phyloP scores from a whole-genome alignment of 2,797 vertebrate genomes.

The Luscinia luscinia region DNA sequence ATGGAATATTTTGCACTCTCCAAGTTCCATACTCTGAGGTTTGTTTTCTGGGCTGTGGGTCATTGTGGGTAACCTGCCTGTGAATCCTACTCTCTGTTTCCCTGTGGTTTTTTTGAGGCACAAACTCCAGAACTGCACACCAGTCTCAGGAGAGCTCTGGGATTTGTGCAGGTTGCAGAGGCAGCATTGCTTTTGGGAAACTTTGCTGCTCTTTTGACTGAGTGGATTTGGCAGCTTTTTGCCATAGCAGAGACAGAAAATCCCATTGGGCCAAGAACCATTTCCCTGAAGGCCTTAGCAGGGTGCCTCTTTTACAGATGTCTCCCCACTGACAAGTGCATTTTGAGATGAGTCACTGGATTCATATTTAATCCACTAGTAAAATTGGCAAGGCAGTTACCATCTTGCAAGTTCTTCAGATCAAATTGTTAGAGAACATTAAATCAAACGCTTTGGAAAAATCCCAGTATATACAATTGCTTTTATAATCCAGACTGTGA shows the following conservation, averaged over 20 bases:
- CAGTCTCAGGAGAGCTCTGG: background rate
- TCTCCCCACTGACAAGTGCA: background rate
- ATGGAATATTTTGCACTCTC: background rate
- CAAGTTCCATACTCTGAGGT: background rate
- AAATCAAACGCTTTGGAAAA: constrained; percentile 40
- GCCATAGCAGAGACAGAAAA: background rate
- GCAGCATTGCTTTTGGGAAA: background rate
- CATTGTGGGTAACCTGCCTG: background rate
- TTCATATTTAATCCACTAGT: constrained; percentile 30
- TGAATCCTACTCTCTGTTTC: background rate
- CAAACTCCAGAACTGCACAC: background rate
- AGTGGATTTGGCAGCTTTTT: constrained; percentile 8
- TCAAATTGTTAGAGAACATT: constrained; percentile 52
- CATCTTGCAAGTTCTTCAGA: constrained; percentile 15
- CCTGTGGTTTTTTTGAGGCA: background rate
- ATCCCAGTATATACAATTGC: background rate
- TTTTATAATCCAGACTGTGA: constrained; percentile 18
- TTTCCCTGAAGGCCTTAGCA: constrained; percentile 3
- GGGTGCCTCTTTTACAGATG: background rate
- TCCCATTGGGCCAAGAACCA: background rate
- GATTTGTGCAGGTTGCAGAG: background rate
- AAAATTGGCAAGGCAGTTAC: constrained; percentile 39
- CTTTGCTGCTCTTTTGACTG: constrained; percentile 14
- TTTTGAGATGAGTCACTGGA: constrained; percentile 51
- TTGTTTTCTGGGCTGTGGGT: background rate